Conservation (phyloP, 2,888 invertebrate species). For the Uloborus plumipes region DNA sequence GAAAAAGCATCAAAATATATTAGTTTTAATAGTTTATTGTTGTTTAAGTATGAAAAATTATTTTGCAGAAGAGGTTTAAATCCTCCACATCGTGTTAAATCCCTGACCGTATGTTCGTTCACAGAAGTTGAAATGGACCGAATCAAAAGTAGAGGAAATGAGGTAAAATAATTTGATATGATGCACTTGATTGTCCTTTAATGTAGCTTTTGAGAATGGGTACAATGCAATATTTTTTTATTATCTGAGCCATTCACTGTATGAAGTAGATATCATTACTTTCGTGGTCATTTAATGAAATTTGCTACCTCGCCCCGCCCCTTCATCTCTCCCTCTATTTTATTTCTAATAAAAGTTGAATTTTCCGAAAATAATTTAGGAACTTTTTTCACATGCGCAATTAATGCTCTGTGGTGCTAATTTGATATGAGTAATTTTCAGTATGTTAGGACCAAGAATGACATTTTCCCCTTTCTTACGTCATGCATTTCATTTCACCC, state of each 20-base stretch:
- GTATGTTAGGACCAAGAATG: too few species aligned
- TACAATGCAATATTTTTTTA: background rate
- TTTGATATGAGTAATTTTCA: too few species aligned
- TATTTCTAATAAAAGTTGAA: too few species aligned
- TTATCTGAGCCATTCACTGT: background rate
- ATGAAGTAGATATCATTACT: background rate
- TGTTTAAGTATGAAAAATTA: too few species aligned
- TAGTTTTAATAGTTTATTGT: background rate
- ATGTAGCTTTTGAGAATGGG: too few species aligned
- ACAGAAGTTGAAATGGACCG: slow-evolving; percentile 94
- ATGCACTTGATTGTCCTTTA: background rate
- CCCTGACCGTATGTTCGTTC: slow-evolving; percentile 98
- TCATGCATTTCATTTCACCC: too few species aligned
- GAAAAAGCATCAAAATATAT: too few species aligned
- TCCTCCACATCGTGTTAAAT: slow-evolving; percentile 97
- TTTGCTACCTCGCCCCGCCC: background rate
- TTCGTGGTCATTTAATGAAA: background rate
- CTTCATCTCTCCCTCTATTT: too few species aligned
- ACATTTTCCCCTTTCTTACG: too few species aligned
- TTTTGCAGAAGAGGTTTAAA: slow-evolving; percentile 83
- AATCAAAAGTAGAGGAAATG: slow-evolving; percentile 90
- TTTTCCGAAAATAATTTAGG: too few species aligned
- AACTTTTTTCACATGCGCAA: too few species aligned
- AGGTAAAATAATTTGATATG: slow-evolving; percentile 73
- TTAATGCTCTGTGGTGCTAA: too few species aligned